phyloP scores from a whole-genome alignment of 2,797 vertebrate species.

The Ambastaia sidthimunki region DNA sequence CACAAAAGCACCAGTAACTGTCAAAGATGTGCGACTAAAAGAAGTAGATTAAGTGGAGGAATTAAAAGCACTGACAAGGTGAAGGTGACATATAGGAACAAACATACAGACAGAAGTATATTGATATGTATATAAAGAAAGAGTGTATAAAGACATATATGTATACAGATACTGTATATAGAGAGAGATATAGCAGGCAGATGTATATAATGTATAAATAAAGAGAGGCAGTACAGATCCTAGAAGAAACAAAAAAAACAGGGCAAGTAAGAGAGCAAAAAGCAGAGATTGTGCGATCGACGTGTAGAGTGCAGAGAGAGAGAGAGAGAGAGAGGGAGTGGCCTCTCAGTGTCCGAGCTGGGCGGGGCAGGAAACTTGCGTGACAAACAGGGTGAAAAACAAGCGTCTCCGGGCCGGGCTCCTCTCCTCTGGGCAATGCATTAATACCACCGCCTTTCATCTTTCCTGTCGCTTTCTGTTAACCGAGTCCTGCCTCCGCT shows the following conservation, averaged over 20 bases:
- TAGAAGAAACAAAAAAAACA: background rate
- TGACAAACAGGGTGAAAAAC: conserved; percentile 65
- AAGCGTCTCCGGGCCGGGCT: conserved; percentile 50
- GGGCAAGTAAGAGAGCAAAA: no score
- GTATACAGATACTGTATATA: background rate
- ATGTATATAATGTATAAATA: background rate
- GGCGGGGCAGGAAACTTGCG: conserved; percentile 61
- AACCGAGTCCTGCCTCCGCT: conserved; percentile 58
- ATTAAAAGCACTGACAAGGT: background rate
- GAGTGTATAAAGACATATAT: background rate
- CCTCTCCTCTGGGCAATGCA: conserved; percentile 64
- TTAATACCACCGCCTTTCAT: conserved; percentile 69
- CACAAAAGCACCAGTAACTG: conserved; percentile 42
- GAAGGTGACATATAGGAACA: background rate
- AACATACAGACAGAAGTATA: background rate
- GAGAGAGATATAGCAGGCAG: background rate
- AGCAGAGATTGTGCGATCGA: no score
- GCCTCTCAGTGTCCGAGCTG: conserved; percentile 37
- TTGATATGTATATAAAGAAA: no score
- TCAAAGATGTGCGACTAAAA: background rate
- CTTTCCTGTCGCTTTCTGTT: conserved; percentile 73
- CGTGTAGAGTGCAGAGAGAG: no score
- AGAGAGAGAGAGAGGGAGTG: conserved; percentile 16
- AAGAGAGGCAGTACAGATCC: background rate
- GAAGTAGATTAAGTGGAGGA: background rate